Evolutionary conservation across 1,140 invertebrate species (phyloP).

Genomic region (Megalonaias nervosa): DNA sequence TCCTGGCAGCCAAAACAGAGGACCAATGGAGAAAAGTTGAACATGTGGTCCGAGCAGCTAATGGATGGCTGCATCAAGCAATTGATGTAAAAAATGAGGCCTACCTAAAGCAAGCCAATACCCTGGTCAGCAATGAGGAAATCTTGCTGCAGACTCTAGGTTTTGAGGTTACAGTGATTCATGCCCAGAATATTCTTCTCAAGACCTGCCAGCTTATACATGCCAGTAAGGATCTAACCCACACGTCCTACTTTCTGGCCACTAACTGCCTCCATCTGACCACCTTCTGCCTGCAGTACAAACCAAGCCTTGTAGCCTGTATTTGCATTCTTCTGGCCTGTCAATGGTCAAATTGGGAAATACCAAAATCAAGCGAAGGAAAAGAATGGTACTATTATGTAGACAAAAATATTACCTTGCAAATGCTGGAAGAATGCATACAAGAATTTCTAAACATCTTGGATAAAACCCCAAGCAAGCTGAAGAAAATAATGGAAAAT

Average conservation of each 20-base stretch:
- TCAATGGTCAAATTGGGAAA: too few species aligned
- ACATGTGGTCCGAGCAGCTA: conserved; percentile 93
- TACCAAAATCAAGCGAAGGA: too few species aligned
- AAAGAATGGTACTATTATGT: too few species aligned
- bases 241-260: conserved; percentile 98
- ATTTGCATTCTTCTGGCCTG: conserved; percentile 95
- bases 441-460: conserved; percentile 88
- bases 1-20: conserved; percentile 97
- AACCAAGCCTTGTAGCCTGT: conserved; percentile 95
- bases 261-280: conserved; percentile 97
- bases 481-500: conserved; percentile 86
- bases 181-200: conserved; percentile 97
- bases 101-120: conserved; percentile 85
- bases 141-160: conserved; percentile 94
- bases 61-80: conserved; percentile 80
- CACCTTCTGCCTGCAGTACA: conserved; percentile 97
- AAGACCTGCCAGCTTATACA: conserved; percentile 86
- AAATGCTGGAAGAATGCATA: conserved; percentile 79
- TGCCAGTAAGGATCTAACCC: conserved; percentile 95
- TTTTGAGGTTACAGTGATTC: conserved; percentile 97
- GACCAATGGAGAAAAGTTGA: conserved; percentile 97
- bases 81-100: conserved; percentile 83
- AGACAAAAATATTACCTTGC: conserved; percentile 64
- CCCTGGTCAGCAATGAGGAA: conserved; percentile 96
- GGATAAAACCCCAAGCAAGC: conserved; percentile 90